Percentiles rank a stretch among this genome's conserved stretches.
phyloP scores from a whole-genome alignment of 2,113 vertebrate species.

The Argyrosomus japonicus region DNA sequence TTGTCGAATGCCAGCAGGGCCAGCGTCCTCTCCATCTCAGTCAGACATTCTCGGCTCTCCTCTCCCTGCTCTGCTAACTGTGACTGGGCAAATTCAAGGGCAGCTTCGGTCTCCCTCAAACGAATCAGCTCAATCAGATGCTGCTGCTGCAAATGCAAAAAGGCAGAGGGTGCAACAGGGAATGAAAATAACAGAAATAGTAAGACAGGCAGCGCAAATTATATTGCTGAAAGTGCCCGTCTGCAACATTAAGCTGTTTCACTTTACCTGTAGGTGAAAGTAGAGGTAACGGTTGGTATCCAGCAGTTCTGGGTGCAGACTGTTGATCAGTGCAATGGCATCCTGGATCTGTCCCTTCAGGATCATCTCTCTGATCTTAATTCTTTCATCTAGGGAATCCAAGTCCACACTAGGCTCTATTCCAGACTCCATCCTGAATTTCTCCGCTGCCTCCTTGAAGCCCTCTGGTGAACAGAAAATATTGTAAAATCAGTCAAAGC shows the following conservation, averaged over 20 bases:
- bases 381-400: constrained; percentile 96
- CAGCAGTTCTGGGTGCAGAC: constrained; percentile 96
- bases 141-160: constrained; percentile 88
- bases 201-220: background rate
- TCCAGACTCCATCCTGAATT: constrained; percentile 97
- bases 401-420: constrained; percentile 97
- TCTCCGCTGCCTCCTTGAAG: constrained; percentile 98
- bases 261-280: constrained; percentile 94
- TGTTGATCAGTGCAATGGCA: constrained; percentile 95
- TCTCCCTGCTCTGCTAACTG: constrained; percentile 98
- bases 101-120: constrained; percentile 95
- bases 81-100: constrained; percentile 97
- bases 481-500: background rate
- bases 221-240: background rate
- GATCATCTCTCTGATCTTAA: constrained; percentile 98
- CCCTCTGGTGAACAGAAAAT: constrained; percentile 87
- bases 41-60: constrained; percentile 97
- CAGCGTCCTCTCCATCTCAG: constrained; percentile 97
- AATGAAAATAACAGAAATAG: background rate
- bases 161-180: background rate
- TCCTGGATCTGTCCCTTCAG: constrained; percentile 98
- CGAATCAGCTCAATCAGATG: constrained; percentile 98
- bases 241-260: background rate
- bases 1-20: constrained; percentile 97
- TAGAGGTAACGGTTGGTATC: constrained; percentile 99